These are phyloP conservation scores for Trematomus bernacchii DNA, from an alignment of 2,797 vertebrate genomes.

Conservation along the genomic window DNA sequence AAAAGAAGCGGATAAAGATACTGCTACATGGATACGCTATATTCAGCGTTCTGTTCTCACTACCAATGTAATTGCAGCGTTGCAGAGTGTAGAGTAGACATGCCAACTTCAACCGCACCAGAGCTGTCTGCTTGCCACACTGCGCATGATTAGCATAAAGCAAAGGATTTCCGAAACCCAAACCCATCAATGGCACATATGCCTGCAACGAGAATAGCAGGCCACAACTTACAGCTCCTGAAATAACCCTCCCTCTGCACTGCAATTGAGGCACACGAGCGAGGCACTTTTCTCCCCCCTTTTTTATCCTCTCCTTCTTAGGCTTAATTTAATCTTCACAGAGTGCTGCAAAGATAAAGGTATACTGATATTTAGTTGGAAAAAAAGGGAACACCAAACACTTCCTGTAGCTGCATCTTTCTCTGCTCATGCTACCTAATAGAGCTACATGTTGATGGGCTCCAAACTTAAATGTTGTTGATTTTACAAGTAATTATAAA, in stretches of 20 bases:
- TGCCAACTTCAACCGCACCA: constrained; percentile 81
- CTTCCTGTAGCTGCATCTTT: constrained; percentile 11
- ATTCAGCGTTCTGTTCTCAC: constrained; percentile 74
- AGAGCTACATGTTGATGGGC: neutral
- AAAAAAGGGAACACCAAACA: constrained; percentile 11
- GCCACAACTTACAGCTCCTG: constrained; percentile 81
- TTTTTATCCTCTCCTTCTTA: constrained; percentile 52
- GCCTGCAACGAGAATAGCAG: constrained; percentile 82
- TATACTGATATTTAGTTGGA: constrained; percentile 30
- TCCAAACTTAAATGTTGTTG: constrained; percentile 1
- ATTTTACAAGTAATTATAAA: constrained; percentile 16
- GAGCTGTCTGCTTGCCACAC: constrained; percentile 78
- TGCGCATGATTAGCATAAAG: constrained; percentile 85
- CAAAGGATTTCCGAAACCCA: constrained; percentile 86
- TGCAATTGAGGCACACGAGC: constrained; percentile 70
- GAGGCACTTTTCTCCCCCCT: constrained; percentile 41
- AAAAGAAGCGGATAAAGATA: constrained; percentile 26
- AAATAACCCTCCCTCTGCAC: constrained; percentile 78
- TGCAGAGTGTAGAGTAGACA: constrained; percentile 76
- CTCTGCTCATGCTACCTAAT: constrained; percentile 4
- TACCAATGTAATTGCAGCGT: constrained; percentile 83
- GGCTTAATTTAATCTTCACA: constrained; percentile 70
- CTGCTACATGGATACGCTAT: constrained; percentile 49
- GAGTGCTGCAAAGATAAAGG: constrained; percentile 48
- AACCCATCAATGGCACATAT: constrained; percentile 84